These are phyloP conservation scores for Cettia cetti DNA, from an alignment of 2,113 vertebrate genomes.

Conservation along the genomic window DNA sequence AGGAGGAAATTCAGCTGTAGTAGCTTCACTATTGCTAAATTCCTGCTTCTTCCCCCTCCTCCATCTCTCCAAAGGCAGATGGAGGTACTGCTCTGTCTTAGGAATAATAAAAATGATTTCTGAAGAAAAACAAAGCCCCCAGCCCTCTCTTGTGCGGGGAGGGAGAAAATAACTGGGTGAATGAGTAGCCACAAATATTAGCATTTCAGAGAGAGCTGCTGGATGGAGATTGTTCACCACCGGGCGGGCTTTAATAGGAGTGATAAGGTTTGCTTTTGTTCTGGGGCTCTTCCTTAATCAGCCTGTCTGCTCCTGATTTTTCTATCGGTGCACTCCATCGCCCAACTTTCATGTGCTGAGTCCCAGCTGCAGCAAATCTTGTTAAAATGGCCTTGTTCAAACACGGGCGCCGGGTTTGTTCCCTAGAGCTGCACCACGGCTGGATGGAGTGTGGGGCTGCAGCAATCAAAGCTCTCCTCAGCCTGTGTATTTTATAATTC, in stretches of 20 bases:
- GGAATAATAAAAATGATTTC: background rate
- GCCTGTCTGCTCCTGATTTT: background rate
- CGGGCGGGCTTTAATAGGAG: constrained; percentile 34
- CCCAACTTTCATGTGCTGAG: constrained; percentile 30
- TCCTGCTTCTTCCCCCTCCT: background rate
- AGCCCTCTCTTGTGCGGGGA: background rate
- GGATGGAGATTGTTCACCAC: constrained; percentile 20
- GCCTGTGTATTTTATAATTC: constrained; percentile 71
- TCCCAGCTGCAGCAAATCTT: constrained; percentile 59
- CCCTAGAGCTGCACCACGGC: constrained; percentile 39
- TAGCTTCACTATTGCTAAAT: background rate
- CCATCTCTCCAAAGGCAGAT: background rate
- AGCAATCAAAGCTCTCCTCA: constrained; percentile 49
- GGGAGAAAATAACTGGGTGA: background rate
- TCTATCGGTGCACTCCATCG: constrained; percentile 3
- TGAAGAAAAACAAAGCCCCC: background rate
- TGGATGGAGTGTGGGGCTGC: background rate
- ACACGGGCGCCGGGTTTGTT: background rate
- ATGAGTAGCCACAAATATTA: constrained; percentile 27
- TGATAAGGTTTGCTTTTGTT: constrained; percentile 59
- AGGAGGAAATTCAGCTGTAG: background rate
- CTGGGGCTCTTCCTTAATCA: constrained; percentile 42
- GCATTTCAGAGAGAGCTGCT: constrained; percentile 39
- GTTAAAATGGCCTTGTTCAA: constrained; percentile 45
- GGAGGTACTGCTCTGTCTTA: background rate